These are phyloP conservation scores for Melanerpes aurifrons DNA, from an alignment of 2,113 vertebrate species.

Conservation along the genomic window DNA sequence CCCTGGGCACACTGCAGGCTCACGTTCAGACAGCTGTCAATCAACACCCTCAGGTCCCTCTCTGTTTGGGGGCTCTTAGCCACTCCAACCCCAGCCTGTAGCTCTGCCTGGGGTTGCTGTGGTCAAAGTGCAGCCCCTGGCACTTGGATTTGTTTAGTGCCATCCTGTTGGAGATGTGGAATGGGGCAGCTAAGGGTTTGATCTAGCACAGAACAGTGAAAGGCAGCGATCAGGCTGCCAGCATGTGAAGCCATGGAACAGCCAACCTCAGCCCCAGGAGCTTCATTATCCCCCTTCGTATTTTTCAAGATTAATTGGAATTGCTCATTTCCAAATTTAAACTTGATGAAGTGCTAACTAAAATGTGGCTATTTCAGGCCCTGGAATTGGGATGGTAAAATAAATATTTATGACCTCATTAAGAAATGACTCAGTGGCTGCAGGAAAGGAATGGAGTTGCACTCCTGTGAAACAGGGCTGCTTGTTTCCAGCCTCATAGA, in stretches of 20 bases:
- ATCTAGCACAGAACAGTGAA: not conserved
- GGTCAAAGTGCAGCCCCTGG: too few species aligned
- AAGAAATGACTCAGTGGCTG: slow-evolving; percentile 11
- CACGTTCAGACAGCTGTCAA: too few species aligned
- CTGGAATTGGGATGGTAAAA: not conserved
- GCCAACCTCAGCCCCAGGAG: not conserved
- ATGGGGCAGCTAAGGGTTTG: not conserved
- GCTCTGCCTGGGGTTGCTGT: too few species aligned
- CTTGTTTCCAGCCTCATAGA: not conserved
- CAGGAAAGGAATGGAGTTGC: not conserved
- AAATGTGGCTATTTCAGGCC: not conserved
- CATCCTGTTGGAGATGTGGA: not conserved
- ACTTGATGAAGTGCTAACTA: not conserved
- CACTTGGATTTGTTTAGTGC: too few species aligned
- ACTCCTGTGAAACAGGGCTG: not conserved
- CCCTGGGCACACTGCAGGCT: too few species aligned
- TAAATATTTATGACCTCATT: slow-evolving; percentile 47
- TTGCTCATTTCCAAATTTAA: slow-evolving; percentile 29
- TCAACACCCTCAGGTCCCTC: too few species aligned
- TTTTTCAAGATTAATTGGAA: slow-evolving; percentile 25
- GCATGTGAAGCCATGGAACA: not conserved
- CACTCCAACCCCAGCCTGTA: too few species aligned
- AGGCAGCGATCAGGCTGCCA: not conserved
- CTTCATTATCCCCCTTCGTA: not conserved
- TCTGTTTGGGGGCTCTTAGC: too few species aligned